phyloP scores from a whole-genome alignment of 2,888 invertebrate species.

The Lagria hirta region DNA sequence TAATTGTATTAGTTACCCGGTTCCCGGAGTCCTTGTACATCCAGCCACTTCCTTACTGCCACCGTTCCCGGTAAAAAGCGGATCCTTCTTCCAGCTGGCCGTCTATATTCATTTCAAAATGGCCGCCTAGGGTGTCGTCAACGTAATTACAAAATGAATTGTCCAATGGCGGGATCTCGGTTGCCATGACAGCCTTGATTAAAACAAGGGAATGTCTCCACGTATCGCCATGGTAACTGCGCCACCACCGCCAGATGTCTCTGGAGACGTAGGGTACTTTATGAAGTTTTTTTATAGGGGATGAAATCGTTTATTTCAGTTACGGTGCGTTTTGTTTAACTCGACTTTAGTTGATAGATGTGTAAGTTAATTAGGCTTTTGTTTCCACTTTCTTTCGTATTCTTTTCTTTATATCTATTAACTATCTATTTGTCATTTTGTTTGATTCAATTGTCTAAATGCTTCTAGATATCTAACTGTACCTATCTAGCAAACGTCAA shows the following conservation, averaged over 20 bases:
- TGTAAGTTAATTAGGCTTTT: constrained; percentile 43
- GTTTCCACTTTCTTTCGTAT: too few species aligned
- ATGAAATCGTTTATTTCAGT: constrained; percentile 49
- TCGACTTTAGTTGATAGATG: constrained; percentile 45
- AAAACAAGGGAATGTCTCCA: constrained; percentile 57
- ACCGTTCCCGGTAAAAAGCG: constrained; percentile 38
- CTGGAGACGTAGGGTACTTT: constrained; percentile 42
- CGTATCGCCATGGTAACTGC: constrained; percentile 52
- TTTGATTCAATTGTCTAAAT: too few species aligned
- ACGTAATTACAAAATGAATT: constrained; percentile 57
- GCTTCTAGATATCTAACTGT: too few species aligned
- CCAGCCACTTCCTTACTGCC: constrained; percentile 38
- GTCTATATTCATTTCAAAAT: constrained; percentile 54
- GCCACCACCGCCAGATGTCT: constrained; percentile 50
- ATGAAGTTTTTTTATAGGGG: constrained; percentile 44
- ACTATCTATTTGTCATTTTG: too few species aligned
- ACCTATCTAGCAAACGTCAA: too few species aligned
- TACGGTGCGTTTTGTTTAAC: constrained; percentile 45
- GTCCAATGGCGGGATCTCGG: constrained; percentile 58
- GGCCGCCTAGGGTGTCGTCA: constrained; percentile 59
- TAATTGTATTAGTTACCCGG: constrained; percentile 57
- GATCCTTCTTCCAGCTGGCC: constrained; percentile 43
- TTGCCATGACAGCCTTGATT: constrained; percentile 58
- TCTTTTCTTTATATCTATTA: too few species aligned
- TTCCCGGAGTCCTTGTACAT: constrained; percentile 49